These are phyloP conservation scores for Hemibagrus wyckioides DNA, from an alignment of 2,113 vertebrate species.

Conservation along the genomic window DNA sequence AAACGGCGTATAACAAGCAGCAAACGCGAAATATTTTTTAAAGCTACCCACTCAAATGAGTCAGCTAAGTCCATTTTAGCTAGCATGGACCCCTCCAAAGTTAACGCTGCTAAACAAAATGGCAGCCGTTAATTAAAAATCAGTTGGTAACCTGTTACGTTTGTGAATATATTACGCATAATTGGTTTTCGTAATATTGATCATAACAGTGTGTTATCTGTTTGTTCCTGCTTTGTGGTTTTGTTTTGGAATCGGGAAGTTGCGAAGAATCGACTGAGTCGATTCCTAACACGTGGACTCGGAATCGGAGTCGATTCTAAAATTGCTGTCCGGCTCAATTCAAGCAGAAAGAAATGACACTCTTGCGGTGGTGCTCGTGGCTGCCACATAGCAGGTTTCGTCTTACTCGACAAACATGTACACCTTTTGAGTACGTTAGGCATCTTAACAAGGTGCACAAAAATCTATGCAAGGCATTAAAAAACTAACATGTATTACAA, in stretches of 20 bases:
- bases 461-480: neutral
- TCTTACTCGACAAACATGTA: neutral
- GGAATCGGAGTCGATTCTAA: neutral
- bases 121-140: neutral
- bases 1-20: neutral
- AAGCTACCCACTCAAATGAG: neutral
- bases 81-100: neutral
- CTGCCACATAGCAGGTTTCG: neutral
- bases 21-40: neutral
- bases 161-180: too few relatives aligned
- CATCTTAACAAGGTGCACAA: neutral
- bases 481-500: neutral
- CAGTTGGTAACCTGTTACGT: neutral
- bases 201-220: neutral
- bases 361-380: neutral
- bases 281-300: neutral
- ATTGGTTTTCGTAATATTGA: neutral
- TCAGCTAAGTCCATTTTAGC: neutral
- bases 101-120: neutral
- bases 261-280: neutral
- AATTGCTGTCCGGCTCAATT: neutral
- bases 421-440: neutral
- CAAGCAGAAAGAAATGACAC: neutral
- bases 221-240: neutral
- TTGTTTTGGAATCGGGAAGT: neutral